Base-by-base conservation (phyloP, 2,888 invertebrate genomes). In the Caenorhabditis uteleia region DNA sequence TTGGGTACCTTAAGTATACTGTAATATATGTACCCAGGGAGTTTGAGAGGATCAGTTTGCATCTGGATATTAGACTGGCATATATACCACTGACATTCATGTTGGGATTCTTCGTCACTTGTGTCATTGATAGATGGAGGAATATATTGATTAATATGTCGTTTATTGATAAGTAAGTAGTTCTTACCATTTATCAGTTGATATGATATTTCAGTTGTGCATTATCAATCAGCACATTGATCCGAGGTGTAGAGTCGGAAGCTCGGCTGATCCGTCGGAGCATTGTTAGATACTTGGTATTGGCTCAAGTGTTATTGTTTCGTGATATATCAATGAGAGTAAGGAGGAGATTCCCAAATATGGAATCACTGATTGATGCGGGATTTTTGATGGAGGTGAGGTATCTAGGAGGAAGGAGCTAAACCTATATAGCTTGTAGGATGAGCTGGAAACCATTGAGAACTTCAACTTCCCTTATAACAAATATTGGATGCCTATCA, bases 101-200 rank as follows among this genome's bases (percentile, higher is more conserved):
- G 57, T 70, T 77, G 53, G 77, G 78, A 27, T 77, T 77, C 67
- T 77, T 77, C 49, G 77, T 77, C 8, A 64, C 67, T 6, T 51
- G 64, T 16, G 78, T 77, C 12, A 68, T 78, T 33, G 58, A 68
- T 12, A 56, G 77, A 38, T 77, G 77, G 77, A 50, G 51, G 34
- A 54, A 62, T 12, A 69, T 77, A 21, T 49, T 78, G 12, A 38
- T 64, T 18, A 73, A 72, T 44, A 54, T 77, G 39, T 68, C 70
- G 14, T 78, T 61, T 54, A 78, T 77, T n/a, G 77, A 77, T 44
- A 68, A 68, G 75, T 77, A 10, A 42, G 61, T n/a, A n/a, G n/a
- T n/a, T 68, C 12, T 8, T 2, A 45, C 7, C 29, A 16, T 5
- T 14, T 40, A 12, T 34, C n/a, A 20, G 27, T 5, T n/a, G 4